Percentiles rank a stretch among this genome's conserved stretches.
These are phyloP conservation scores for Lamprologus callipterus DNA, from an alignment of 2,113 vertebrate genomes.

Conservation along the genomic window DNA sequence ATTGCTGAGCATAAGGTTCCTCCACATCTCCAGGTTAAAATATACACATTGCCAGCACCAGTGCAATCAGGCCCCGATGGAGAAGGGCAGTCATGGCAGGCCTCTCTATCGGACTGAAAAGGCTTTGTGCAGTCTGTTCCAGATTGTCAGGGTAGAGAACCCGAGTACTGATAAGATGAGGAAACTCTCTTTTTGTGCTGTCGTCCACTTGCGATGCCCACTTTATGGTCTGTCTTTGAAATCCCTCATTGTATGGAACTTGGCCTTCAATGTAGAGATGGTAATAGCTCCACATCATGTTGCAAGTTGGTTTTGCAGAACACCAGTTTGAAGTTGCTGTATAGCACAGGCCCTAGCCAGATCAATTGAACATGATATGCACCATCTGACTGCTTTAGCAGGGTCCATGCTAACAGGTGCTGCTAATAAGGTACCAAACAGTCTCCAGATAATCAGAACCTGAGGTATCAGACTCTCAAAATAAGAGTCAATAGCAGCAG, in stretches of 20 bases:
- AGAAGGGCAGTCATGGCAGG: neutral
- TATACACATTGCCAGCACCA: neutral
- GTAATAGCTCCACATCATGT: neutral
- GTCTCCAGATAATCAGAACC: neutral
- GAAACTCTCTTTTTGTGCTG: neutral
- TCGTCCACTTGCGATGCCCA: neutral
- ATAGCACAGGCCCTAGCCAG: neutral
- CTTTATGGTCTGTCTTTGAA: neutral
- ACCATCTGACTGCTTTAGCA: neutral
- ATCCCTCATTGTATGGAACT: neutral
- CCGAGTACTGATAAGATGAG: neutral
- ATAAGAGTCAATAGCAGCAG: neutral
- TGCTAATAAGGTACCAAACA: neutral
- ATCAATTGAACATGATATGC: neutral
- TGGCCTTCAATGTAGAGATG: neutral
- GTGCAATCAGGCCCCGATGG: neutral
- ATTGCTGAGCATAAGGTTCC: neutral
- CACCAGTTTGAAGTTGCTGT: neutral
- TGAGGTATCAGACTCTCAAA: neutral
- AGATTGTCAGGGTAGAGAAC: neutral
- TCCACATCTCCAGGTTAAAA: neutral
- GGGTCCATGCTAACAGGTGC: neutral
- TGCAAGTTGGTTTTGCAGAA: neutral
- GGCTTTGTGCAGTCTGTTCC: neutral
- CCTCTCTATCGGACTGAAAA: neutral